Conservation (phyloP, 2,888 invertebrate genomes). For the Drosophila neotestacea region DNA sequence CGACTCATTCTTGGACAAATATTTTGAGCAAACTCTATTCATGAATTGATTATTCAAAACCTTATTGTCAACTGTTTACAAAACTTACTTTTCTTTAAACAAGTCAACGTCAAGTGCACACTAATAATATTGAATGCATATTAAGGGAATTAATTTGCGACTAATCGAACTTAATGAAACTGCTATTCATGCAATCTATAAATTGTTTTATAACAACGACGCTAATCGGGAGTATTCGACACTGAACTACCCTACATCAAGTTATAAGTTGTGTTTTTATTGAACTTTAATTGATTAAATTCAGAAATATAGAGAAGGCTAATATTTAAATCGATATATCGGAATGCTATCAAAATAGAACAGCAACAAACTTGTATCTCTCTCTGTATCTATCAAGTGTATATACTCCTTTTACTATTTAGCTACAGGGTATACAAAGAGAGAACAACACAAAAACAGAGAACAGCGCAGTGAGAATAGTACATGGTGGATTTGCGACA, state of each 20-base stretch:
- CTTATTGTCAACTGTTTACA: background rate
- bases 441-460: background rate
- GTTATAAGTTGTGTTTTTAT: background rate
- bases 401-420: background rate
- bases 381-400: too few relatives aligned
- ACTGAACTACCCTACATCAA: slow-evolving; percentile 24
- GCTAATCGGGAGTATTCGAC: background rate
- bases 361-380: background rate
- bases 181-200: slow-evolving; percentile 2
- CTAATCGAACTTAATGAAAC: too few relatives aligned
- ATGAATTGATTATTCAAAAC: background rate
- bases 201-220: slow-evolving; percentile 48
- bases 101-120: slow-evolving; percentile 2
- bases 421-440: slow-evolving; percentile 21
- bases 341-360: background rate
- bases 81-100: slow-evolving; percentile 1
- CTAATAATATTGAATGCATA: background rate
- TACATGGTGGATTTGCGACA: too few relatives aligned
- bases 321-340: background rate
- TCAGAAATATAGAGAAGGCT: background rate
- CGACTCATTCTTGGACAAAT: too few relatives aligned
- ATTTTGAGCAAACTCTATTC: background rate
- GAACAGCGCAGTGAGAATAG: too few relatives aligned
- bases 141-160: slow-evolving; percentile 7
- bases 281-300: background rate